A percentile compares a stretch with the other conserved stretches of the same genome.
Conservation (phyloP, 2,888 invertebrate genomes). For the Drosophila lacicola region DNA sequence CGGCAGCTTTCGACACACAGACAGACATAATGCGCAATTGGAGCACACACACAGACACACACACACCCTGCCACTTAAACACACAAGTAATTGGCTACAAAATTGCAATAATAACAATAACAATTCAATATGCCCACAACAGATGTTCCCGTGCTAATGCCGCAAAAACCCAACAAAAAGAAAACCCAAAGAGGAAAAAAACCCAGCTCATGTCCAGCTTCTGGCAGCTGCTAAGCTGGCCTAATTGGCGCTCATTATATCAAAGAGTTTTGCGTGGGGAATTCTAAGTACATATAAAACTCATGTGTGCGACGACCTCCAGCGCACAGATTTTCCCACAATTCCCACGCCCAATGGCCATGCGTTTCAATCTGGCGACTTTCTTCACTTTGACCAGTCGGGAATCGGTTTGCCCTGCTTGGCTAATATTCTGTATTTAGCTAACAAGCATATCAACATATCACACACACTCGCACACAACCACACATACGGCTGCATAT, state of each 20-base stretch:
- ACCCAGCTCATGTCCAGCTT: constrained; percentile 20
- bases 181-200: background rate
- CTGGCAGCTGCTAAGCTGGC: constrained; percentile 54
- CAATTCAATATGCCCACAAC: constrained; percentile 78
- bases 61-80: constrained; percentile 41
- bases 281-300: constrained; percentile 64
- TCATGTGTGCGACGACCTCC: constrained; percentile 47
- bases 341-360: background rate
- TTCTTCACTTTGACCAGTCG: constrained; percentile 6
- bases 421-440: constrained; percentile 21
- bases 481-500: background rate
- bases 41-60: constrained; percentile 12
- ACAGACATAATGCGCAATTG: constrained; percentile 18
- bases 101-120: constrained; percentile 81
- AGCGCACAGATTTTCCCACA: constrained; percentile 5
- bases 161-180: constrained; percentile 28
- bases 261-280: constrained; percentile 76
- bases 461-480: background rate
- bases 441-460: constrained; percentile 3
- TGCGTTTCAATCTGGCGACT: constrained; percentile 18
- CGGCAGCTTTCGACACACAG: constrained; percentile 26
- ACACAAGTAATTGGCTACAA: constrained; percentile 76
- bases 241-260: constrained; percentile 76
- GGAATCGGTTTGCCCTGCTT: background rate
- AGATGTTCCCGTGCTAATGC: constrained; percentile 59